Evolutionary conservation across 2,888 invertebrate genomes (phyloP), one percentile per base, ranked within the genome.

Genomic region (Craniophora ligustri): DNA sequence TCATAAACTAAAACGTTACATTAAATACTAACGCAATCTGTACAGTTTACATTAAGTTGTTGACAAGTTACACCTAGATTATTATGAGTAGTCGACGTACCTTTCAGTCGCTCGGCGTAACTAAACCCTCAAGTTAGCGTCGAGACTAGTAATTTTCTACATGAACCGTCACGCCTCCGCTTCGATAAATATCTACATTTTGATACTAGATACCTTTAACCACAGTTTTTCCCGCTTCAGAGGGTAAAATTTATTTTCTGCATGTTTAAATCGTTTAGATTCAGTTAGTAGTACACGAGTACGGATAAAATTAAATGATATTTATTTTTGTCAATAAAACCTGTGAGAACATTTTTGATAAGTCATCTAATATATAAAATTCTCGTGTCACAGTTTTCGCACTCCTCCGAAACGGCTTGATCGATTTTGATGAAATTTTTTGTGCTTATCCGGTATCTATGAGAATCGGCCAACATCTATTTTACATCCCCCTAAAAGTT

Each of bases 71-170:
- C 45, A 44, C 19, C 45, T 56, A 60, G 55, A 61, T n/a, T n/a
- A n/a, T n/a, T 60, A 68, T 47, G 46, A 60, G 50, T 54, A 58
- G 19, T 42, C 13, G 26, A 64, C 55, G 65, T 70, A 65, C 64
- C 44, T 32, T 26, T 44, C 42, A 16, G 45, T 66, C 58, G 70
- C 72, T 63, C 67, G 65, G 61, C 65, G 66, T 61, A 59, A 72
- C 58, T 60, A 62, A 70, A 59, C 72, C 70, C 56, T 32, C 55
- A 58, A 49, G 40, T 70, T 62, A 62, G 50, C 54, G 61, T 57
- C 58, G 67, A 68, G 58, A 55, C 68, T 57, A 59, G 68, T 71
- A 71, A 75, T 75, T 75, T 75, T 70, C 56, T 55, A 59, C 74
- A 58, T 71, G 70, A 71, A 64, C 26, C 35, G 36, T 35, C 54